These are phyloP conservation scores for Ladona fulva DNA, from an alignment of 1,140 invertebrate genomes.

Conservation along the genomic window DNA sequence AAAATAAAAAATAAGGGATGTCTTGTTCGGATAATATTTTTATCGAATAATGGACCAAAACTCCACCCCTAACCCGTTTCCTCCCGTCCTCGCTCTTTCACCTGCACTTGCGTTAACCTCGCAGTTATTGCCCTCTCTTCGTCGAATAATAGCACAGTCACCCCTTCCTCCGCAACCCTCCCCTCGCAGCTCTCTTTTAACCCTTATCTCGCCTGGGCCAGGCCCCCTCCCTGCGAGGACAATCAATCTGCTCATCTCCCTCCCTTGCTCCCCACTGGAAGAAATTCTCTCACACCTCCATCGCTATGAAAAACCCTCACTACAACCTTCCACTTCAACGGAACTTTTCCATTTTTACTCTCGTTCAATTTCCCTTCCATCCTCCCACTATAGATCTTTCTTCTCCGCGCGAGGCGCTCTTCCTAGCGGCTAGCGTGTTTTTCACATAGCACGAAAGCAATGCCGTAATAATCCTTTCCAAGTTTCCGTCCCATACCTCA, in stretches of 20 bases:
- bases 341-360: too few relatives aligned
- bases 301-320: too few relatives aligned
- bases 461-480: too few relatives aligned
- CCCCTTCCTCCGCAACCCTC: not conserved
- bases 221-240: not conserved
- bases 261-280: not conserved
- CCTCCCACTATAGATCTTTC: too few relatives aligned
- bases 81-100: not conserved
- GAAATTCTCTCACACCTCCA: too few relatives aligned
- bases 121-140: not conserved
- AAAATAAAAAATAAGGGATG: not conserved
- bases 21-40: not conserved
- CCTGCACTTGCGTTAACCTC: not conserved
- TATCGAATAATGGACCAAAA: not conserved
- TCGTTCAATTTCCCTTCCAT: too few relatives aligned
- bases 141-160: not conserved
- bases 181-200: not conserved
- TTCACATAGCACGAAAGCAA: too few relatives aligned
- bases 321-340: too few relatives aligned
- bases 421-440: too few relatives aligned
- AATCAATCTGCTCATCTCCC: constrained; percentile 4
- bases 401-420: too few relatives aligned
- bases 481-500: too few relatives aligned
- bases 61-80: not conserved
- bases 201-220: not conserved